Evolutionary conservation across 2,797 vertebrate species (phyloP).

Genomic region (Poeciliopsis turneri): DNA sequence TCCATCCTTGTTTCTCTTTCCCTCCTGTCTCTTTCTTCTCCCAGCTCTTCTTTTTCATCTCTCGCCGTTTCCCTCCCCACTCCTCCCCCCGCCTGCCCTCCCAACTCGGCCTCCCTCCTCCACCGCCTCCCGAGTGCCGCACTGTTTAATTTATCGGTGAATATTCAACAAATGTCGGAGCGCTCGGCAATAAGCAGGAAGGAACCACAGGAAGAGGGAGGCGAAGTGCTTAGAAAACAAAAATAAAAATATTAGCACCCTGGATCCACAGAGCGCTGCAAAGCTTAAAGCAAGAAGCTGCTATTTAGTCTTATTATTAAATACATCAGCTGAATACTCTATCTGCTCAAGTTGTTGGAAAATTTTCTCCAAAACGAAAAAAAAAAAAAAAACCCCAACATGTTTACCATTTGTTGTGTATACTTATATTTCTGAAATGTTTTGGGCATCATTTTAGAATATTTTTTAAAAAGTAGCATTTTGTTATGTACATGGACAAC

Average conservation of each 20-base stretch:
- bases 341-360: neutral
- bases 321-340: conserved; percentile 20
- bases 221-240: conserved; percentile 49
- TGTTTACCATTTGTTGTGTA: neutral
- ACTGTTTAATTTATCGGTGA: conserved; percentile 41
- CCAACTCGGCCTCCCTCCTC: too few relatives aligned
- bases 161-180: conserved; percentile 43
- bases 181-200: conserved; percentile 44
- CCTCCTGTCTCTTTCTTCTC: neutral
- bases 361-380: neutral
- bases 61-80: neutral
- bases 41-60: conserved; percentile 2
- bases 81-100: neutral
- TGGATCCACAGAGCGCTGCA: conserved; percentile 55
- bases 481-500: neutral
- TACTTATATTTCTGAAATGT: neutral
- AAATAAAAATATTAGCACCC: conserved; percentile 51
- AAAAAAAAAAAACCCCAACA: neutral
- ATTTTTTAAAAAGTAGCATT: neutral
- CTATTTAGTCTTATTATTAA: neutral
- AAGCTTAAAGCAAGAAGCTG: conserved; percentile 39
- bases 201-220: conserved; percentile 27
- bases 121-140: conserved; percentile 8
- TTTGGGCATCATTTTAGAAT: neutral
- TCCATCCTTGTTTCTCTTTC: conserved; percentile 16